Conservation (phyloP, 2,888 invertebrate species). For the Trichogramma evanescens region DNA sequence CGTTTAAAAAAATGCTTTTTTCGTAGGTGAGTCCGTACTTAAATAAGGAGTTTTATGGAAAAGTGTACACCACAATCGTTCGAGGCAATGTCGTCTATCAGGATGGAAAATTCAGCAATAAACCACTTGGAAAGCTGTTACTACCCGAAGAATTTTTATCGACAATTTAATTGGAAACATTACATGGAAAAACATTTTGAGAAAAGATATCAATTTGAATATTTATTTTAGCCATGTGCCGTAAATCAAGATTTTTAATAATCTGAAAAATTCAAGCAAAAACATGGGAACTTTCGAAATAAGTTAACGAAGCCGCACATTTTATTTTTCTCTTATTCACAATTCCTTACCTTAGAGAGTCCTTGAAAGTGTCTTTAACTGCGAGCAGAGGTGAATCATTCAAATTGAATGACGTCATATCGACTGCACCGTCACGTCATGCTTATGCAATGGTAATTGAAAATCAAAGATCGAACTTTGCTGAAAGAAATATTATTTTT, state of each 20-base stretch:
- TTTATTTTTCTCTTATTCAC: not conserved
- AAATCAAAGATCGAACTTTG: no score
- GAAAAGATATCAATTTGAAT: not conserved
- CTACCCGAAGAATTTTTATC: constrained; percentile 30
- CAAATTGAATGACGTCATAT: constrained; percentile 18
- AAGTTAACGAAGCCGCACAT: not conserved
- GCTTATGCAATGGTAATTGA: not conserved
- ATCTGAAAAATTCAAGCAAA: not conserved
- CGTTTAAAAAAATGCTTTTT: not conserved
- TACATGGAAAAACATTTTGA: not conserved
- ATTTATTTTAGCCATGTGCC: not conserved
- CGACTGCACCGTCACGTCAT: constrained; percentile 7
- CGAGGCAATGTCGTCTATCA: constrained; percentile 58
- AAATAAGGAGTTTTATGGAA: constrained; percentile 55
- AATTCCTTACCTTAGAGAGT: constrained; percentile 4
- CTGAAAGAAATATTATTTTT: no score
- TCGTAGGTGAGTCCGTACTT: constrained; percentile 61
- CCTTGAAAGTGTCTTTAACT: constrained; percentile 13
- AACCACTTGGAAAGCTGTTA: constrained; percentile 50
- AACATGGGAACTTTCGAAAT: not conserved
- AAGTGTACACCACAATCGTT: constrained; percentile 59
- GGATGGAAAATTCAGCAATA: constrained; percentile 44
- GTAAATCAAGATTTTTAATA: not conserved
- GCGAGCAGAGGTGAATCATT: constrained; percentile 16
- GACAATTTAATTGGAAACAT: not conserved